Base-by-base conservation (phyloP, 2,797 vertebrate genomes). In the Sylvilagus floridanus region DNA sequence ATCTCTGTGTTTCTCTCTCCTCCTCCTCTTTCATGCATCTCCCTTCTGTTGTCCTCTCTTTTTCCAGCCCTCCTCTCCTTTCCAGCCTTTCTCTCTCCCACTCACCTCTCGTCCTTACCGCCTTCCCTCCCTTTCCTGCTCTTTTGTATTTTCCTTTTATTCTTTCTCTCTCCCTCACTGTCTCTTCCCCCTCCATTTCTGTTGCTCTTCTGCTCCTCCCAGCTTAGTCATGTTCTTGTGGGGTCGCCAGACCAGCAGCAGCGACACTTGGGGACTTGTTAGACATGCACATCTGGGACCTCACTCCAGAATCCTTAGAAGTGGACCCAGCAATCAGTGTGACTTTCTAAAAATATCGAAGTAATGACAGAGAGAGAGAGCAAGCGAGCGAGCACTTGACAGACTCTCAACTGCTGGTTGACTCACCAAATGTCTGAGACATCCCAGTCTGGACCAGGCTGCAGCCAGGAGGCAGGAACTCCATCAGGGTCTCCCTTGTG, bases 221-320 rank as follows among this genome's bases (percentile, higher is more conserved):
- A 28, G 8, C 63, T 5, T 21, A n/a, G 4, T 21, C 16, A 0
- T 13, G 35, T 22, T 82, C 52, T 0, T 0, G 12, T 47, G 57
- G 52, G 82, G 71, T 17, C 63, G 63, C 35, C 16, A 30, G 52
- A 54, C 62, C 47, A 24, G 52, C 50, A 0, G 0, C 22, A 21
- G 13, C 12, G 19, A 0, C 71, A 12, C 47, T 32, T 78, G 35
- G 65, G 72, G 32, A 71, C 24, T 17, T 1, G 1, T 60, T 62
- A 77, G 63, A 66, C 68, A 52, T 1, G 22, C 68, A 1, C 0
- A 2, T 12, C 10, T 14, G 21, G 21, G 4, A 28, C 28, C 54
- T 7, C 26, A 9, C 73, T 79, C 57, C 32, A 42, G 71, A 75
- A 32, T 4, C 1, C 54, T 69, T 0, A 0, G 11, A 54, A 16